Base-by-base conservation (phyloP, 2,888 invertebrate genomes). In the Xanthia togata region DNA sequence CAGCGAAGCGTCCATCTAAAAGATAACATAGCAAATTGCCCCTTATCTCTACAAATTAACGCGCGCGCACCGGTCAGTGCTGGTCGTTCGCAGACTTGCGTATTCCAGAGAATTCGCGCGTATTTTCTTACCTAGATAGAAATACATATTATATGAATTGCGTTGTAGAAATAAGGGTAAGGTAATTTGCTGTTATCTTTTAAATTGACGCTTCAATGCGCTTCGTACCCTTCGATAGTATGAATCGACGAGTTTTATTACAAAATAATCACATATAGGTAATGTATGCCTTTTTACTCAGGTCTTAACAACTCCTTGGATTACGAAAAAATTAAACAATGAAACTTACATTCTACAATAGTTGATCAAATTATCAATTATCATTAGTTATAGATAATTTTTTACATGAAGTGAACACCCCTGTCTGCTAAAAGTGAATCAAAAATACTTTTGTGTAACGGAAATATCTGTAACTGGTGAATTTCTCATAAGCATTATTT, bases 401-500 rank as follows among this genome's bases (percentile, higher is more conserved):
- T 59, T 26, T 14, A 50, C 47, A 65, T 14, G 44, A 4, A 44
- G 4, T 44, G 44, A 35, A 55, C 17, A 63, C 4, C 11, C 23
- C 4, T 53, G 55, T 47, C 9, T 17, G 53, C n/a, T 74, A 65
- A 50, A 60, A 60, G 50, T 65, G n/a, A n/a, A 31, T 70, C 26
- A 70, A 67, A 81, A 81, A 82, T 70, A 72, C 41, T 62, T 70
- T 55, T 53, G 14, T 55, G n/a, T 62, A 55, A 63, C 59, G 17
- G 47, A 68, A 67, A 57, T 73, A 35, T 59, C 57, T 77, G 23
- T 26, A 57, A 17, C n/a, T 67, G 23, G 53, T 78, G 20, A 53
- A 44, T 35, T 50, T 79, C 4, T 73, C 41, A 5, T 60, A 17
- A 41, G 23, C 57, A 59, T n/a, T 31, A 11, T 44, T 57, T 50